Percentiles rank a stretch among this genome's conserved stretches.
These are phyloP conservation scores for Saiga tatarica DNA, from an alignment of 2,113 vertebrate species.

Conservation along the genomic window DNA sequence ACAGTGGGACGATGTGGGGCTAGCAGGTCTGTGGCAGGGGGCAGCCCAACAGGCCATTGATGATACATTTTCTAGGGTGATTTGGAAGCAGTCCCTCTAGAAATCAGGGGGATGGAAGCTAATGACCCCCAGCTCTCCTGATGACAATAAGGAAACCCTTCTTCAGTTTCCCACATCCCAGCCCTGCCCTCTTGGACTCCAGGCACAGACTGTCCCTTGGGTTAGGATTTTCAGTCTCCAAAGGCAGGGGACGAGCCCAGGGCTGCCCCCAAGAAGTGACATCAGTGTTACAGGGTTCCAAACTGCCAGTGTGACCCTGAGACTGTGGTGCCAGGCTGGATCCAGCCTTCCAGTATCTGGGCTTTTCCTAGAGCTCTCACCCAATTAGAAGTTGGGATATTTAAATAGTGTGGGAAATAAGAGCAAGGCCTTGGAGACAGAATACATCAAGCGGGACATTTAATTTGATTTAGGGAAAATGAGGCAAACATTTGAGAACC, in stretches of 20 bases:
- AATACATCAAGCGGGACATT: constrained; percentile 63
- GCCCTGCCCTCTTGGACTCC: neutral
- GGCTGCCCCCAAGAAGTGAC: neutral
- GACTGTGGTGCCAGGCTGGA: neutral
- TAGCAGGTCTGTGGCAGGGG: neutral
- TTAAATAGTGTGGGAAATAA: constrained; percentile 55
- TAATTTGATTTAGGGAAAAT: constrained; percentile 79
- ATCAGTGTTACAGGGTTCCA: neutral
- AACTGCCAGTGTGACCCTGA: neutral
- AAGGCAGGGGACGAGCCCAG: neutral
- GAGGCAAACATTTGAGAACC: constrained; percentile 75
- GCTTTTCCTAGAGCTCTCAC: neutral
- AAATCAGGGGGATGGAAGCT: neutral
- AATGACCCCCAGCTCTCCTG: neutral
- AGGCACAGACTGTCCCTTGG: neutral
- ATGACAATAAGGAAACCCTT: neutral
- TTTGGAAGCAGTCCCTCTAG: neutral
- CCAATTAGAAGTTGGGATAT: constrained; percentile 30
- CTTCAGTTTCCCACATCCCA: neutral
- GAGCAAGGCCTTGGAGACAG: constrained; percentile 66
- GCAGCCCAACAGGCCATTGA: neutral
- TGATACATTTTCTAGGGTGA: neutral
- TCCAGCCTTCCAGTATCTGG: neutral
- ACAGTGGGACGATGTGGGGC: neutral
- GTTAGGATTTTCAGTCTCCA: neutral